Evolutionary conservation across 2,888 invertebrate genomes (phyloP).

Genomic region (Pemphredon lugubris): DNA sequence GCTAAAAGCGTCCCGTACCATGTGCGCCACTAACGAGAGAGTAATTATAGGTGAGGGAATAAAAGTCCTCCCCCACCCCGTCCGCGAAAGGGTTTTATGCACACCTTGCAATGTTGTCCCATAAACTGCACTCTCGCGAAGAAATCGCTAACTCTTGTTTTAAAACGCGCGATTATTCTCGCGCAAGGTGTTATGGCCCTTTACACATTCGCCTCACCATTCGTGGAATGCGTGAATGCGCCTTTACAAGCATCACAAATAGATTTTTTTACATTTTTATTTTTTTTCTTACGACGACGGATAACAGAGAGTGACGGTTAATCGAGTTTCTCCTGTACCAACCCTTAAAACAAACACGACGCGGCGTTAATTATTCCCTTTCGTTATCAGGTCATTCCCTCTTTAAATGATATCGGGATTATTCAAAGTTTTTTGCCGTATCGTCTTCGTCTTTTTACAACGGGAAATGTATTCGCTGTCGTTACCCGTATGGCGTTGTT

Average conservation of each 20-base stretch:
- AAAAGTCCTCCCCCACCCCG: not conserved
- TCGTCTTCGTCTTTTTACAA: not conserved
- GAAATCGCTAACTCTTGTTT: no score
- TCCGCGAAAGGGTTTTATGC: not conserved
- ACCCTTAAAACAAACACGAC: no score
- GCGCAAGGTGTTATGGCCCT: no score
- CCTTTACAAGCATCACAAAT: no score
- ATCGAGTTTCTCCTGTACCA: no score
- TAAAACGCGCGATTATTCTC: no score
- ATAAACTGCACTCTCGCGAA: not conserved
- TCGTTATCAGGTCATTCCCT: not conserved
- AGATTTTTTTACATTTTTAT: no score
- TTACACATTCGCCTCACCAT: no score
- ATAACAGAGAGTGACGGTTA: no score
- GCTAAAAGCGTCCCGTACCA: conserved; percentile 44
- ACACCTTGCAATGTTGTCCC: not conserved
- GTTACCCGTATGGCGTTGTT: not conserved
- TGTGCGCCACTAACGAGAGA: conserved; percentile 40
- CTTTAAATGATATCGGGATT: not conserved
- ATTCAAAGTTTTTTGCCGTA: not conserved
- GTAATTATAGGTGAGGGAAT: conserved; percentile 49
- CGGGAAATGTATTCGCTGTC: not conserved
- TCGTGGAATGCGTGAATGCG: no score
- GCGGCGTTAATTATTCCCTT: no score
- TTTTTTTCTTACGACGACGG: no score